Conservation (phyloP, 1,140 invertebrate genomes). For the Tyrophagus putrescentiae region DNA sequence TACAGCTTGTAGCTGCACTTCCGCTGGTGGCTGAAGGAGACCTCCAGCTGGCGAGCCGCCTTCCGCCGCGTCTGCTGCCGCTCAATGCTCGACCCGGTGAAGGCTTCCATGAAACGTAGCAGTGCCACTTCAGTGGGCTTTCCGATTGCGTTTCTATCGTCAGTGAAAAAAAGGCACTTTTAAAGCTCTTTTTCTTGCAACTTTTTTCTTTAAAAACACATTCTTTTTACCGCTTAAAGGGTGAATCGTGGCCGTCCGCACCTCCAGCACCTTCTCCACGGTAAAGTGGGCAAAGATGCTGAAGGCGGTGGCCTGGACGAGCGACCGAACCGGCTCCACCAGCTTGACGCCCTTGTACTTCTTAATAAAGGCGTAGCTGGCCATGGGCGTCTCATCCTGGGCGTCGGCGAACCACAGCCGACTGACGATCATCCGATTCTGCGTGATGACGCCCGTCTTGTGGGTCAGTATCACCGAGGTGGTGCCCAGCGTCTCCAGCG, state of each 20-base stretch:
- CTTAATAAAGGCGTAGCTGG: not conserved
- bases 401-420: constrained; percentile 50
- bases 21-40: constrained; percentile 40
- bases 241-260: constrained; percentile 89
- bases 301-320: not conserved
- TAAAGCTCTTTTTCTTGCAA: too few species aligned
- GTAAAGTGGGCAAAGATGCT: not conserved
- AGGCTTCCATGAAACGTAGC: constrained; percentile 32
- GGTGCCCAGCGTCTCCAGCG: constrained; percentile 32
- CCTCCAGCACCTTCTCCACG: not conserved
- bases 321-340: not conserved
- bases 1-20: constrained; percentile 39
- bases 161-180: too few species aligned
- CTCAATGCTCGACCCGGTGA: constrained; percentile 29
- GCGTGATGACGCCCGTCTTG: constrained; percentile 33
- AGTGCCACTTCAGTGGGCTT: constrained; percentile 34
- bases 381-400: too few species aligned
- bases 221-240: constrained; percentile 91
- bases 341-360: not conserved
- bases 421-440: constrained; percentile 31
- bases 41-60: constrained; percentile 31
- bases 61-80: constrained; percentile 25
- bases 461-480: constrained; percentile 32
- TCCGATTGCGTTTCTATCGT: constrained; percentile 28
- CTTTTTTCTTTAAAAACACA: too few species aligned